phyloP scores from a whole-genome alignment of 2,797 vertebrate species.

The Notoglanidium macrostoma region DNA sequence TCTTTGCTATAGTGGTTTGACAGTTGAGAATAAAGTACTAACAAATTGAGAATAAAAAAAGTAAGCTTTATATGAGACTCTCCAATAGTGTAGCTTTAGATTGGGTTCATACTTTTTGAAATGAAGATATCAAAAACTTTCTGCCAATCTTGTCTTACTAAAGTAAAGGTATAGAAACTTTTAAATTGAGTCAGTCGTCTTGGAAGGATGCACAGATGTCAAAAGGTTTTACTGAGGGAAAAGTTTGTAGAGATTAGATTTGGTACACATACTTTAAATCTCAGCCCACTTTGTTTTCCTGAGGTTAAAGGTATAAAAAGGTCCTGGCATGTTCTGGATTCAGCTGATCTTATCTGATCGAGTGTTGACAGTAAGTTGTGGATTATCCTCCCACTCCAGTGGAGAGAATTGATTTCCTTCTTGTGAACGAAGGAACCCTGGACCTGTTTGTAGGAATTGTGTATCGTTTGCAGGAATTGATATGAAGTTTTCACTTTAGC shows the following conservation, averaged over 20 bases:
- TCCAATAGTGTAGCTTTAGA: background rate
- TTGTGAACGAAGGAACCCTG: constrained; percentile 23
- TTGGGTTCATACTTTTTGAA: constrained; percentile 18
- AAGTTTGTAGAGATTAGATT: constrained; percentile 3
- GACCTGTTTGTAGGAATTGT: constrained; percentile 26
- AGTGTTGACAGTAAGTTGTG: constrained; percentile 27
- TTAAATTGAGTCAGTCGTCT: background rate
- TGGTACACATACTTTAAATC: background rate
- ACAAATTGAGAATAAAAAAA: constrained; percentile 16
- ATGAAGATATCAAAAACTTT: constrained; percentile 2
- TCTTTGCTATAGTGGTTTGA: constrained; percentile 4
- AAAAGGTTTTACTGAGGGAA: background rate
- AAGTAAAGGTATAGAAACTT: background rate
- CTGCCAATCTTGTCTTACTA: background rate
- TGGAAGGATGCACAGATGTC: background rate
- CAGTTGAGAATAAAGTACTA: background rate
- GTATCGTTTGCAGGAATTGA: constrained; percentile 40
- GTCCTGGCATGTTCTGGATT: constrained; percentile 21
- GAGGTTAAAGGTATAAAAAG: background rate
- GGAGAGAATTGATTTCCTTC: constrained; percentile 43
- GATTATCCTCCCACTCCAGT: constrained; percentile 37
- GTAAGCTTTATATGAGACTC: background rate
- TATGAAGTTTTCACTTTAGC: constrained; percentile 32
- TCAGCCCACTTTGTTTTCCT: background rate
- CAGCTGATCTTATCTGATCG: constrained; percentile 14